Conservation (phyloP, 2,113 vertebrate species). For the Dicrurus megarhynchus region DNA sequence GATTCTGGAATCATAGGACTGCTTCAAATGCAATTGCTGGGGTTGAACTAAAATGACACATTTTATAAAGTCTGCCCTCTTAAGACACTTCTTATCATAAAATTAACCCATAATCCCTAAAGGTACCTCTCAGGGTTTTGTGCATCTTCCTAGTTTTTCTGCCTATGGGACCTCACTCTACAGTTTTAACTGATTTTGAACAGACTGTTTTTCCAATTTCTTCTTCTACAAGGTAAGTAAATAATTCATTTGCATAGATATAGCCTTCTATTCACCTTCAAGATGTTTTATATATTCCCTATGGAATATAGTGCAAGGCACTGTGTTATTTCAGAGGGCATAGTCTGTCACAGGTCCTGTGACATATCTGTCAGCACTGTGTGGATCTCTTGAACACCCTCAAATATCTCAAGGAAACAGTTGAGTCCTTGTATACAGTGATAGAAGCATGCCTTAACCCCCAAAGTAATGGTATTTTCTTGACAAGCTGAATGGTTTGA, state of each 20-base stretch:
- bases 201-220: neutral
- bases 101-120: neutral
- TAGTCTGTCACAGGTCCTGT: neutral
- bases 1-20: neutral
- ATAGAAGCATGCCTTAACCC: neutral
- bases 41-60: neutral
- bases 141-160: neutral
- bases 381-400: neutral
- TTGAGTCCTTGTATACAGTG: neutral
- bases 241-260: neutral
- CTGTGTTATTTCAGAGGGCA: neutral
- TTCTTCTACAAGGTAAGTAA: neutral
- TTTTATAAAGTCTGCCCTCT: neutral
- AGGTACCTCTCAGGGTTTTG: neutral
- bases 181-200: neutral
- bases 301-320: neutral
- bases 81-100: neutral
- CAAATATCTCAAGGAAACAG: neutral
- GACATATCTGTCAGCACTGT: fast-evolving
- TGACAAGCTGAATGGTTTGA: neutral
- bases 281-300: neutral
- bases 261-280: neutral
- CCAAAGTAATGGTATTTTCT: neutral
- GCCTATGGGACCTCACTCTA: neutral
- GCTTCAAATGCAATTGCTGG: neutral